A percentile compares a stretch with the other conserved stretches of the same genome.
Conservation (phyloP, 2,888 invertebrate species). For the Seladonia tumulorum region DNA sequence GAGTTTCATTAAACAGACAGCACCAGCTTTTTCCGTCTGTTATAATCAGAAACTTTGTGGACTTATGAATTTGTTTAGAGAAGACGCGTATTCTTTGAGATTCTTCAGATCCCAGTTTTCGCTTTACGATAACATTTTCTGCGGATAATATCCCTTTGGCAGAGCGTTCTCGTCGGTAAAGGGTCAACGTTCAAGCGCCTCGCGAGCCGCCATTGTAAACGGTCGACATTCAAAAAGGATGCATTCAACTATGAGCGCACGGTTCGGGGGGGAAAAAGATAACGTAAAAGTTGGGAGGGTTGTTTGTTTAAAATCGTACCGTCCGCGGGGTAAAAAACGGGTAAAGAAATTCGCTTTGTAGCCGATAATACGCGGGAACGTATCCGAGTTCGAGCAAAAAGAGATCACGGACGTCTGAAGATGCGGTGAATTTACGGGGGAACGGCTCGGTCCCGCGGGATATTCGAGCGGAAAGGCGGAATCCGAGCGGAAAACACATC, state of each 20-base stretch:
- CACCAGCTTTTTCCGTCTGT: too few species aligned
- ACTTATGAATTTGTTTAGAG: too few species aligned
- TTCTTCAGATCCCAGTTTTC: not conserved
- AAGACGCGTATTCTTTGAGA: too few species aligned
- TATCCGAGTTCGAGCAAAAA: not conserved
- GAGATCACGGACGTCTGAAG: constrained; percentile 13
- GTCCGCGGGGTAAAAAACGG: not conserved
- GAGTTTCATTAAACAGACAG: too few species aligned
- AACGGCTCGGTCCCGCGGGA: constrained; percentile 10
- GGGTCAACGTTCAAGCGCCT: not conserved
- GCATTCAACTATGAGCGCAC: not conserved
- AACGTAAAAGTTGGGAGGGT: not conserved
- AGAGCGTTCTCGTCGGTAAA: not conserved
- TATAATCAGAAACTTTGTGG: too few species aligned
- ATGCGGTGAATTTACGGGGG: constrained; percentile 32
- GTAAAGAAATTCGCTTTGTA: not conserved
- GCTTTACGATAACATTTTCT: not conserved
- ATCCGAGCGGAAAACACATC: constrained; percentile 35
- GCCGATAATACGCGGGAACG: not conserved
- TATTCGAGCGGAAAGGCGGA: constrained; percentile 20
- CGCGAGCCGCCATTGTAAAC: not conserved
- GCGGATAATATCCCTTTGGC: not conserved
- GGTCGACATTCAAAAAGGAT: not conserved
- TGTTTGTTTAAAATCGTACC: not conserved
- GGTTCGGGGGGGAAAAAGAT: not conserved